Base-by-base conservation (phyloP, 53 echinoderm and acorn worm species). In the Echinometra lucunter region DNA sequence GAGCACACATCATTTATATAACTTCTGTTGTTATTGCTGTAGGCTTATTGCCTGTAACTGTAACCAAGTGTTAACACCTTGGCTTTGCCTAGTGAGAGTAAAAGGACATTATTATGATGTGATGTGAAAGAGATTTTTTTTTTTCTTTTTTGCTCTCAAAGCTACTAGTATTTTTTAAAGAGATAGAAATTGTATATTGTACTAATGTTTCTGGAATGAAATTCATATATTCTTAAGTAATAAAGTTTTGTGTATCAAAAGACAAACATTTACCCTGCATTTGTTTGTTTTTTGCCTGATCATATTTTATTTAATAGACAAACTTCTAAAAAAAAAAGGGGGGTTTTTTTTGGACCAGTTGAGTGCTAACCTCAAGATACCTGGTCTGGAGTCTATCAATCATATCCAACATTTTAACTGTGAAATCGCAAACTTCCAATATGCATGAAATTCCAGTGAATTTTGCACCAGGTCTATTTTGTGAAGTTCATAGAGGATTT, bases 171-270 rank as follows among this genome's bases (percentile, higher is more conserved):
- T 85, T 85, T 72, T n/a, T 85, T 49, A 85, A 85, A 85, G 85
- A 85, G 85, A 85, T 53, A 53, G 85, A 85, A 85, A 28, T 85
- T 85, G 85, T 85, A 85, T 47, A 85, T 85, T 85, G 37, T 49
- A 49, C 28, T 45, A 85, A 45, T 85, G 49, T 35, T 85, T 49
- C 53, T 85, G 28, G 85, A 85, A 85, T 85, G 85, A 85, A 53
- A 85, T 85, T 85, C 85, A 85, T 85, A 85, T 85, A 85, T 85
- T 85, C 85, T 47, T 49, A 47, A 85, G 49, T 47, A 85, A 85
- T 49, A 27, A 47, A 11, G 45, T 60, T 44, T 60, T 57, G 57
- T 42, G 28, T 82, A 92, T 92, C 44, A 92, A 92, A 92, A 74
- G 10, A 44, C 58, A 66, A 57, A 57, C 4, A 58, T 92, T n/a